These are phyloP conservation scores for Coboldia fuscipes DNA, from an alignment of 1,140 invertebrate genomes.

Conservation along the genomic window DNA sequence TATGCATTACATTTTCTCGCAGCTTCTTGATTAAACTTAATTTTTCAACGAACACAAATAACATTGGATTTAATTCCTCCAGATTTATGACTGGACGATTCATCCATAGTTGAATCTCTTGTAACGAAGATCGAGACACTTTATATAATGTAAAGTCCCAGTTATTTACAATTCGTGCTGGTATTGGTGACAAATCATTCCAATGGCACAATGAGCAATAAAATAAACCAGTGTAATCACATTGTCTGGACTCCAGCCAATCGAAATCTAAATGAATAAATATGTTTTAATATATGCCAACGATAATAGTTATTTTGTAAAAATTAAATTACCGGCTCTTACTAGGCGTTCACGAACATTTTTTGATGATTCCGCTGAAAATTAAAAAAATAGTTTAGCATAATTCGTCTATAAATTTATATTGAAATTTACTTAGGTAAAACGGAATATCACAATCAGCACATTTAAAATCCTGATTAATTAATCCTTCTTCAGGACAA, in stretches of 20 bases:
- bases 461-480: constrained; percentile 54
- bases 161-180: constrained; percentile 74
- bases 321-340: too few species aligned
- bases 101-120: constrained; percentile 28
- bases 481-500: constrained; percentile 60
- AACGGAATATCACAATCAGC: constrained; percentile 52
- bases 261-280: too few species aligned
- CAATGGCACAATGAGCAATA: constrained; percentile 84
- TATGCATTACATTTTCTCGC: constrained; percentile 14
- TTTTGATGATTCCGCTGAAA: too few species aligned
- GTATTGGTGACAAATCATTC: constrained; percentile 59
- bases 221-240: constrained; percentile 76
- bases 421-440: constrained; percentile 59
- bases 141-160: constrained; percentile 70
- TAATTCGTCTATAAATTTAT: too few species aligned
- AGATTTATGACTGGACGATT: constrained; percentile 59
- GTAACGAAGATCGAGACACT: constrained; percentile 25
- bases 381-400: too few species aligned
- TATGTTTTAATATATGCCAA: too few species aligned
- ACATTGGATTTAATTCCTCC: constrained; percentile 55
- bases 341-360: too few species aligned
- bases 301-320: too few species aligned
- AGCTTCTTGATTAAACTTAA: constrained; percentile 45
- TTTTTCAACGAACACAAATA: constrained; percentile 74
- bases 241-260: constrained; percentile 50